These are phyloP conservation scores for Elaphurus davidianus DNA, from an alignment of 2,113 vertebrate genomes.

Conservation along the genomic window DNA sequence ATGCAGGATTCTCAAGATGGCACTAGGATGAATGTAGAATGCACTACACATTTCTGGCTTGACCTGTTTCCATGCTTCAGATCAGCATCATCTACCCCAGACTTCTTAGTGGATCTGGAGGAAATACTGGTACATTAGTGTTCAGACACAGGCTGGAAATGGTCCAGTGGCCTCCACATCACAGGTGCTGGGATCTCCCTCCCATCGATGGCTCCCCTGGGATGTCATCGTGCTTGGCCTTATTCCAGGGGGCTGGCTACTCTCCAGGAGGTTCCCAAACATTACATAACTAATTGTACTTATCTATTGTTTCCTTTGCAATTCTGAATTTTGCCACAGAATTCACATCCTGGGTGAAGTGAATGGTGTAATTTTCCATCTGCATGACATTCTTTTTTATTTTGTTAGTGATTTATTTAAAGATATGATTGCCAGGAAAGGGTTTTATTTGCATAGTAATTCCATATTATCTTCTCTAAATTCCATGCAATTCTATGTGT, in stretches of 20 bases:
- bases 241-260: constrained; percentile 43
- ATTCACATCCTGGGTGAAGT: constrained; percentile 47
- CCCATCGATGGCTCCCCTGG: not conserved
- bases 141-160: not conserved
- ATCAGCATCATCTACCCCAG: not conserved
- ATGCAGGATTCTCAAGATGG: not conserved
- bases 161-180: not conserved
- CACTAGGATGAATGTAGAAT: not conserved
- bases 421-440: constrained; percentile 66
- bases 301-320: constrained; percentile 59
- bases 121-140: not conserved
- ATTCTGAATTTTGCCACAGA: constrained; percentile 45
- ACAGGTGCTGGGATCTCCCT: constrained; percentile 30
- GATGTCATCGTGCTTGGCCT: not conserved
- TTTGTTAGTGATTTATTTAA: constrained; percentile 47
- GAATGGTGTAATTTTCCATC: constrained; percentile 48
- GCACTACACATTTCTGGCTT: not conserved
- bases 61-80: not conserved
- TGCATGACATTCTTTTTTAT: constrained; percentile 49
- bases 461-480: constrained; percentile 75
- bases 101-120: not conserved
- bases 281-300: not conserved
- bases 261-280: constrained; percentile 67
- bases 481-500: constrained; percentile 72
- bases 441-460: constrained; percentile 75